Evolutionary conservation across 2,888 invertebrate genomes (phyloP).

Genomic region (Choristoneura rosaceana): DNA sequence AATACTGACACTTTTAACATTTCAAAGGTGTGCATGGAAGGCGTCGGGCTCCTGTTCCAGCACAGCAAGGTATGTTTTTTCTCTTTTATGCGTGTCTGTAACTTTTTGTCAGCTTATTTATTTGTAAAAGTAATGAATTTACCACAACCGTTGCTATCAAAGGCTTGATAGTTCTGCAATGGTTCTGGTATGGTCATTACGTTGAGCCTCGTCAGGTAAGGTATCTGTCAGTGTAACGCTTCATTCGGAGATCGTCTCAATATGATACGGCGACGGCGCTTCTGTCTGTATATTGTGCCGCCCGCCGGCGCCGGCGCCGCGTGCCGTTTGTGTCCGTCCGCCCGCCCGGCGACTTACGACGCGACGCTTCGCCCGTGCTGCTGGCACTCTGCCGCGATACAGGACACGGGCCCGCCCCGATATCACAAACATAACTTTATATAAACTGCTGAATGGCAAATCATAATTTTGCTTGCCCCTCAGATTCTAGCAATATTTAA

Average conservation of each 20-base stretch:
- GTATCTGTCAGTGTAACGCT: conserved; percentile 77
- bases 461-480: conserved; percentile 40
- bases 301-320: conserved; percentile 3
- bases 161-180: conserved; percentile 9
- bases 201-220: conserved; percentile 74
- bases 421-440: conserved; percentile 21
- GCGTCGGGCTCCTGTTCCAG: conserved; percentile 99
- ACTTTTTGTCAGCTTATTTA: conserved; percentile 76
- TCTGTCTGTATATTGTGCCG: conserved; percentile 20
- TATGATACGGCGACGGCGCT: conserved; percentile 34
- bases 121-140: conserved; percentile 67
- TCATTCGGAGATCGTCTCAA: conserved; percentile 67
- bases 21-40: conserved; percentile 97
- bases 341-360: conserved; percentile 12
- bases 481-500: conserved; percentile 50
- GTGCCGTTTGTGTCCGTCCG: neutral
- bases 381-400: neutral
- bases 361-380: conserved; percentile 14
- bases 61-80: conserved; percentile 96
- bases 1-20: conserved; percentile 33
- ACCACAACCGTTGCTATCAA: conserved; percentile 62
- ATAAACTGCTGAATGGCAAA: conserved; percentile 37
- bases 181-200: conserved; percentile 47
- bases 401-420: conserved; percentile 20
- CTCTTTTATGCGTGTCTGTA: conserved; percentile 55